Percentiles rank a stretch among this genome's conserved stretches.
These are phyloP conservation scores for Phalacrocorax aristotelis DNA, from an alignment of 2,113 vertebrate genomes.

Conservation along the genomic window DNA sequence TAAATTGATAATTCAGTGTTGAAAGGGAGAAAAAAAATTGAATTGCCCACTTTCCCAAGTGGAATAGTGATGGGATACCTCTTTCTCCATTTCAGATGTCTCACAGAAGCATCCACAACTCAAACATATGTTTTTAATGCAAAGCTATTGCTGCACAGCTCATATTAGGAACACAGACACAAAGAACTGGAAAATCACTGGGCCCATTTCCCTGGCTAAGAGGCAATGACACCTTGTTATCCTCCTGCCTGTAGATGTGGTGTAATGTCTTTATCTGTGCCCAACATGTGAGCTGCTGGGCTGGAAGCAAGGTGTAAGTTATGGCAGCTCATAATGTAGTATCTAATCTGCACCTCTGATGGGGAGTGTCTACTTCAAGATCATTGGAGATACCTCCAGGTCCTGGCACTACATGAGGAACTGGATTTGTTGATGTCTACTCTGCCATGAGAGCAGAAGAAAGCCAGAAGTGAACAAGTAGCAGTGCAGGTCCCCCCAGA, in stretches of 20 bases:
- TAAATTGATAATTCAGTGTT: not conserved
- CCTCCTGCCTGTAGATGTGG: not conserved
- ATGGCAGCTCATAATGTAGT: not conserved
- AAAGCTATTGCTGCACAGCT: not conserved
- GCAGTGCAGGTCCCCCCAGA: not conserved
- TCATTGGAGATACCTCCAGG: not conserved
- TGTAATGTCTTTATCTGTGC: not conserved
- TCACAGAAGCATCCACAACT: not conserved
- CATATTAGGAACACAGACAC: fast-evolving
- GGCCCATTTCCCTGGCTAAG: not conserved
- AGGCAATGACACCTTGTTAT: not conserved
- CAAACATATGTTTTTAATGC: not conserved
- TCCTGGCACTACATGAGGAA: not conserved
- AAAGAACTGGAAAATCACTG: not conserved
- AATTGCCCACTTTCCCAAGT: not conserved
- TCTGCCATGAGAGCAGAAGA: not conserved
- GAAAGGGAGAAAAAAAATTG: not conserved
- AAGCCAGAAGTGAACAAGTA: not conserved
- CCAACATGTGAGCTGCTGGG: fast-evolving
- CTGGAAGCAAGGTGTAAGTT: not conserved
- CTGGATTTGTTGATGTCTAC: not conserved
- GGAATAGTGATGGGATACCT: not conserved
- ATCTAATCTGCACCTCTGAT: not conserved
- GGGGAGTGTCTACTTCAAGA: not conserved
- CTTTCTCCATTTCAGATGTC: not conserved